Percentiles rank a stretch among this genome's conserved stretches.
Conservation (phyloP, 1,140 invertebrate genomes). For the Calycopis cecrops region DNA sequence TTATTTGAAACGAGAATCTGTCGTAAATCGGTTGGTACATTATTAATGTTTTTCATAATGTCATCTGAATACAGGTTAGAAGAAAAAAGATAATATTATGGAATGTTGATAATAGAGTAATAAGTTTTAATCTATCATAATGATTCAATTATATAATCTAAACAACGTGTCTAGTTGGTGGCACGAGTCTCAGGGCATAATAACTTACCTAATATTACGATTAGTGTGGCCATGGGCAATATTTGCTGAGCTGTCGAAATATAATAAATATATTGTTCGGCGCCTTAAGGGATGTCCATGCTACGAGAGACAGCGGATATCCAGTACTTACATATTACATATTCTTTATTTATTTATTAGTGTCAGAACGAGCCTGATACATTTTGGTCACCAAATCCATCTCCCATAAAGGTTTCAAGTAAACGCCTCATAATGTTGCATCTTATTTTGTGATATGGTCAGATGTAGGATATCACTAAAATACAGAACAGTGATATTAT, state of each 20-base stretch:
- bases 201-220: conserved; percentile 18
- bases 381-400: no score
- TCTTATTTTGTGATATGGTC: no score
- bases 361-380: no score
- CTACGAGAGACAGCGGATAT: conserved; percentile 14
- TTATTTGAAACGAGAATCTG: background rate
- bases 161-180: background rate
- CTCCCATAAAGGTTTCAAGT: no score
- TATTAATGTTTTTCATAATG: background rate
- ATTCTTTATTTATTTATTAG: no score
- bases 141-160: conserved; percentile 9
- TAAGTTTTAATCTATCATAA: conserved; percentile 3
- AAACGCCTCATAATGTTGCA: no score
- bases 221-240: conserved; percentile 27
- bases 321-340: no score
- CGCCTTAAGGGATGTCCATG: conserved; percentile 20
- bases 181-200: background rate
- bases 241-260: conserved; percentile 31
- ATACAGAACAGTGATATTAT: background rate
- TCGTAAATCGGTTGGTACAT: background rate
- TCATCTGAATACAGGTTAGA: background rate
- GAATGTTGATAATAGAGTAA: conserved; percentile 3
- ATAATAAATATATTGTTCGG: conserved; percentile 34
- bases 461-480: no score
- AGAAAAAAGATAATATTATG: background rate